Percentiles rank a stretch among this genome's conserved stretches.
These are phyloP conservation scores for Cataglyphis cursor DNA, from an alignment of 2,888 invertebrate species.

Conservation along the genomic window DNA sequence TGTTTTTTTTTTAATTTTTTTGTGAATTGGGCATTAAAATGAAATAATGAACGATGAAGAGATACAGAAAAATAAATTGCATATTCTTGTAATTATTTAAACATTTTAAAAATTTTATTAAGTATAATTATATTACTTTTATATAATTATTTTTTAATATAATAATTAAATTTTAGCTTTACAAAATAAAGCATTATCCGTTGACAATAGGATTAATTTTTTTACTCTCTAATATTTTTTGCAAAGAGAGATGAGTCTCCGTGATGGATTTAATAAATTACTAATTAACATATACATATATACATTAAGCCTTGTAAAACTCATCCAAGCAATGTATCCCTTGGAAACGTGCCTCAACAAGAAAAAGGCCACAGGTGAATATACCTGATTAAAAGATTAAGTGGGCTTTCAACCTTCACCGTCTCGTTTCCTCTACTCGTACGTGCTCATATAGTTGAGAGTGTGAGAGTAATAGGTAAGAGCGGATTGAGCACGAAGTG, in stretches of 20 bases:
- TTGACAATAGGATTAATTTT: background rate
- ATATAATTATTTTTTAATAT: slow-evolving; percentile 5
- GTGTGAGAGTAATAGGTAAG: background rate
- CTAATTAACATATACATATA: slow-evolving; percentile 16
- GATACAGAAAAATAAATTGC: background rate
- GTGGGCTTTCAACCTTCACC: background rate
- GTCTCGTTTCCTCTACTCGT: background rate
- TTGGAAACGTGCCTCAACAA: background rate
- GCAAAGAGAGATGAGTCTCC: background rate
- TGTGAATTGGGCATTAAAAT: background rate
- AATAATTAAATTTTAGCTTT: background rate
- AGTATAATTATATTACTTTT: background rate
- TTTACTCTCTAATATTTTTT: background rate
- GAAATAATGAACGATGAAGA: background rate
- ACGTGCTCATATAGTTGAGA: background rate
- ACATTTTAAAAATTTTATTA: background rate
- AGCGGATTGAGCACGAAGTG: slow-evolving; percentile 1
- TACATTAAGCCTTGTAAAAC: slow-evolving; percentile 2
- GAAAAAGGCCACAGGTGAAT: slow-evolving; percentile 9
- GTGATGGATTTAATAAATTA: slow-evolving; percentile 17
- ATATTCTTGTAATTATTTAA: background rate
- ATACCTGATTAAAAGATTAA: slow-evolving; percentile 23
- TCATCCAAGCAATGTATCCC: background rate
- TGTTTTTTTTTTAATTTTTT: background rate
- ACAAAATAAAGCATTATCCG: background rate